Evolutionary conservation across 2,888 invertebrate species (phyloP).

Genomic region (Trichogramma dendrolimi): DNA sequence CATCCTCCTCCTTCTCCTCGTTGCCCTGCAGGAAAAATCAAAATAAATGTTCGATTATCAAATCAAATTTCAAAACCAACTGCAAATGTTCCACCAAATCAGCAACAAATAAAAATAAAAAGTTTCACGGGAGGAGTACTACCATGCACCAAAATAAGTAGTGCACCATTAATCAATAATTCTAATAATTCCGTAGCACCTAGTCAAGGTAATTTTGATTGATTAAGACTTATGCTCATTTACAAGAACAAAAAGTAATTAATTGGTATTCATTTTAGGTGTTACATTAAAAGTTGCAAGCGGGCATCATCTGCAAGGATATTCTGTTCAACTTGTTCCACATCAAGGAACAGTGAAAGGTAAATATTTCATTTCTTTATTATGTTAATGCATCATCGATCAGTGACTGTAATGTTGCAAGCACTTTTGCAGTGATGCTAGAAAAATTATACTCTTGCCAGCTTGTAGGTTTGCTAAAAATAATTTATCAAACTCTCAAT

Average conservation of each 20-base stretch:
- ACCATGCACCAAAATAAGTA: slow-evolving; percentile 47
- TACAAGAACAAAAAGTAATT: not conserved
- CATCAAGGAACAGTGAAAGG: slow-evolving; percentile 58
- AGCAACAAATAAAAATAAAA: slow-evolving; percentile 43
- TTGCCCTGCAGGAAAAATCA: slow-evolving; percentile 64
- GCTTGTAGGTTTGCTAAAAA: slow-evolving; percentile 46
- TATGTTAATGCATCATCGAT: slow-evolving; percentile 37
- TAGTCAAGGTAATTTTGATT: slow-evolving; percentile 40
- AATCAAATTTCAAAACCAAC: slow-evolving; percentile 44
- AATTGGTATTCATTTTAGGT: slow-evolving; percentile 33
- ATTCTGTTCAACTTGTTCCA: slow-evolving; percentile 56
- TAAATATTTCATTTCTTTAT: slow-evolving; percentile 29
- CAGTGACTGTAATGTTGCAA: slow-evolving; percentile 33
- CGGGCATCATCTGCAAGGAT: slow-evolving; percentile 52
- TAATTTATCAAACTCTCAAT: slow-evolving; percentile 36
- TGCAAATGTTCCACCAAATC: slow-evolving; percentile 22
- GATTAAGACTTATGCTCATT: not conserved
- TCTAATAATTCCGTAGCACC: slow-evolving; percentile 41
- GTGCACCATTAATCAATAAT: slow-evolving; percentile 50
- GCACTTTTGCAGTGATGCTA: slow-evolving; percentile 49
- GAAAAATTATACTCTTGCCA: slow-evolving; percentile 45
- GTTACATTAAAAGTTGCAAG: slow-evolving; percentile 49
- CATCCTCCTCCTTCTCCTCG: slow-evolving; percentile 60
- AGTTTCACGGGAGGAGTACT: slow-evolving; percentile 43
- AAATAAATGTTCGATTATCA: slow-evolving; percentile 57